phyloP scores from a whole-genome alignment of 1,140 invertebrate species.

The Ceratina calcarata region DNA sequence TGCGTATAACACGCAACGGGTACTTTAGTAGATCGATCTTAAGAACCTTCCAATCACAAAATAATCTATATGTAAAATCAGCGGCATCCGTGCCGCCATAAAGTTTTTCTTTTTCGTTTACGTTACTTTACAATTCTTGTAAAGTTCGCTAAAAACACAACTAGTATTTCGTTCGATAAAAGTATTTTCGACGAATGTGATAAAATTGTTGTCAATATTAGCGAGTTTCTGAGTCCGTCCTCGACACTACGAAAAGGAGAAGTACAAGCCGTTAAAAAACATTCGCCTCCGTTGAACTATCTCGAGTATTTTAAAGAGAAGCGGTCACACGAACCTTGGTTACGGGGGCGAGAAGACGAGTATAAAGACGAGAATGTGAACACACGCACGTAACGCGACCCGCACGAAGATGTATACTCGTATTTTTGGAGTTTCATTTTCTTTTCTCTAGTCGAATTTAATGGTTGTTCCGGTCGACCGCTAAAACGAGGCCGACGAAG shows the following conservation, averaged over 20 bases:
- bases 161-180: not conserved
- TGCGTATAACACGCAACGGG: not conserved
- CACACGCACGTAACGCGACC: conserved; percentile 27
- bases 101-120: conserved; percentile 6
- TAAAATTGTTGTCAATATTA: conserved; percentile 16
- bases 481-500: conserved; percentile 68
- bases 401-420: conserved; percentile 10
- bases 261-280: conserved; percentile 18
- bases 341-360: not conserved
- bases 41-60: conserved; percentile 23
- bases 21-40: conserved; percentile 9
- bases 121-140: conserved; percentile 9
- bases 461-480: conserved; percentile 38
- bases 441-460: conserved; percentile 4
- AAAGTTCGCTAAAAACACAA: not conserved
- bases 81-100: conserved; percentile 10
- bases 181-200: conserved; percentile 25
- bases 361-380: conserved; percentile 9
- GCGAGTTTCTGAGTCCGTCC: conserved; percentile 1
- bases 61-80: conserved; percentile 12
- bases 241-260: conserved; percentile 1
- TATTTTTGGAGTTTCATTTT: not conserved
- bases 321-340: conserved; percentile 25
- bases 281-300: conserved; percentile 3
- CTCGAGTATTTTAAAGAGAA: conserved; percentile 31